Evolutionary conservation across 2,113 vertebrate genomes (phyloP).

Genomic region (Cebidichthys violaceus): DNA sequence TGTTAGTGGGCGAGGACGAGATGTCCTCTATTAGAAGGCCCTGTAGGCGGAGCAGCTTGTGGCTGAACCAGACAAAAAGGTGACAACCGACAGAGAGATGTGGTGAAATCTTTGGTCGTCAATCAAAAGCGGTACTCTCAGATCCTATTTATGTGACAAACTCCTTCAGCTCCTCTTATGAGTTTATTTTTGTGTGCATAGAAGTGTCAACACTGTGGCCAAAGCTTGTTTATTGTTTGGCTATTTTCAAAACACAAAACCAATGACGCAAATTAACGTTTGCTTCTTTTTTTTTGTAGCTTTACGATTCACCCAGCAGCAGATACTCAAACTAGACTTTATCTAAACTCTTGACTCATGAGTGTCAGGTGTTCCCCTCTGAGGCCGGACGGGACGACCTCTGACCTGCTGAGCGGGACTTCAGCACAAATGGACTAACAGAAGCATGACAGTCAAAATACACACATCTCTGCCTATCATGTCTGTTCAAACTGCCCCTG

Average conservation of each 20-base stretch:
- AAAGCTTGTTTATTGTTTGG: background rate
- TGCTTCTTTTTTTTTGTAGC: background rate
- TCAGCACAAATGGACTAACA: slow-evolving; percentile 45
- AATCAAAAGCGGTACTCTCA: no score
- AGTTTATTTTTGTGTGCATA: background rate
- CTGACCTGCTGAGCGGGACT: slow-evolving; percentile 26
- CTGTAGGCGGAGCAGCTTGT: no score
- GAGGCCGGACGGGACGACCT: slow-evolving; percentile 34
- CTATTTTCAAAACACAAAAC: background rate
- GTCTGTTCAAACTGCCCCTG: slow-evolving; percentile 38
- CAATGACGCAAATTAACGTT: background rate
- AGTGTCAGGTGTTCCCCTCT: slow-evolving; percentile 60
- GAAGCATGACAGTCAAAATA: slow-evolving; percentile 21
- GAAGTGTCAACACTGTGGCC: background rate
- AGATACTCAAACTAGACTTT: slow-evolving; percentile 62
- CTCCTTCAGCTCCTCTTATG: background rate
- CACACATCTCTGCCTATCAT: slow-evolving; percentile 41
- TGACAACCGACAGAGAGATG: background rate
- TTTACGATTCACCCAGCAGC: background rate
- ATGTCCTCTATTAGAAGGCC: no score
- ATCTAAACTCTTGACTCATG: slow-evolving; percentile 71
- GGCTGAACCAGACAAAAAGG: no score
- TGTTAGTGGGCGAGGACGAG: background rate
- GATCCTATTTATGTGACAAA: no score
- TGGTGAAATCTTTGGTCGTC: background rate